A percentile compares a stretch with the other conserved stretches of the same genome.
Evolutionary conservation across 2,797 vertebrate genomes (phyloP).

Genomic region (Gallinago stenura): DNA sequence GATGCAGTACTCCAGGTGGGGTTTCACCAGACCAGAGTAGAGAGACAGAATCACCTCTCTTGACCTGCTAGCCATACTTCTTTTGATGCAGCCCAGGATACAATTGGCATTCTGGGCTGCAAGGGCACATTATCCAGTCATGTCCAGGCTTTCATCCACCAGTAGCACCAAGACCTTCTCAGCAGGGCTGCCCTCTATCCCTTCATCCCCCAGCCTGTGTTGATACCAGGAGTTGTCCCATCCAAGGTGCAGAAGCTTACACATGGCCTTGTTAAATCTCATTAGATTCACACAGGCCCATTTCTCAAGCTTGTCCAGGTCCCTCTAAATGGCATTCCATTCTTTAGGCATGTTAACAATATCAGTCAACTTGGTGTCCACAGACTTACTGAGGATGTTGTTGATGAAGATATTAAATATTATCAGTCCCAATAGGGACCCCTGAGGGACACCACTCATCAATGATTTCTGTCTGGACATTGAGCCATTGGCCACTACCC

Average conservation of each 20-base stretch:
- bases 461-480: not conserved
- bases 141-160: not conserved
- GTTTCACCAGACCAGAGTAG: not conserved
- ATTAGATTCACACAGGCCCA: not conserved
- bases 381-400: not conserved
- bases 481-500: not conserved
- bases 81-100: not conserved
- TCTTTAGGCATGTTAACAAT: not conserved
- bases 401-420: not conserved
- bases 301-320: not conserved
- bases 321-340: not conserved
- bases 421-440: not conserved
- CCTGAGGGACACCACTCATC: not conserved
- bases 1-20: not conserved
- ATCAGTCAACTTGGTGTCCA: not conserved
- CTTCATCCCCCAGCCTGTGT: not conserved
- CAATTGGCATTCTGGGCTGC: not conserved
- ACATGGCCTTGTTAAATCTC: not conserved
- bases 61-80: not conserved
- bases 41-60: not conserved
- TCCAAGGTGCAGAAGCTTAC: not conserved
- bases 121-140: not conserved
- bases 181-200: not conserved
- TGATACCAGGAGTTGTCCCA: not conserved
- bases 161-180: not conserved